Evolutionary conservation across 2,888 invertebrate genomes (phyloP).

Genomic region (Ferrisia virgata): DNA sequence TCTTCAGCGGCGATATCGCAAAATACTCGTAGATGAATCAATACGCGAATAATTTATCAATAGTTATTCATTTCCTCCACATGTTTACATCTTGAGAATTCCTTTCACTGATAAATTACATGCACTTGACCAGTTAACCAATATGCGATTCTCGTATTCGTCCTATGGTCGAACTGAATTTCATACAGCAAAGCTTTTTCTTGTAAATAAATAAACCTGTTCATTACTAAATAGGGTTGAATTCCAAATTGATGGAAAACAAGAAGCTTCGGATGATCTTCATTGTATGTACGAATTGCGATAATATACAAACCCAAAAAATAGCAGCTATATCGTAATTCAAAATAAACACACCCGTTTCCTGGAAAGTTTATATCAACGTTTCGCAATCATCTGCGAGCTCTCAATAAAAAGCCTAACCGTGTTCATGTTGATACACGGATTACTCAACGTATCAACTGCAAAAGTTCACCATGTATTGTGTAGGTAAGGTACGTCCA

Average conservation of each 20-base stretch:
- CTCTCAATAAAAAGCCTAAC: slow-evolving; percentile 1
- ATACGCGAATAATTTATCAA: too few relatives aligned
- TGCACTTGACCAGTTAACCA: too few relatives aligned
- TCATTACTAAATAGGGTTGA: too few relatives aligned
- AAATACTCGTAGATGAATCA: too few relatives aligned
- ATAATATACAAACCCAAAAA: background rate
- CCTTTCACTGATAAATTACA: too few relatives aligned
- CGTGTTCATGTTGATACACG: slow-evolving; percentile 1
- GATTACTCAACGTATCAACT: background rate
- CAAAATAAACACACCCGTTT: background rate
- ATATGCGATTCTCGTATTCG: too few relatives aligned
- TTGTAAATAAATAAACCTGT: too few relatives aligned
- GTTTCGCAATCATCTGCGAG: background rate
- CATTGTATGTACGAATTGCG: background rate
- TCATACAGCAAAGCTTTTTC: background rate
- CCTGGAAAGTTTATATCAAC: background rate
- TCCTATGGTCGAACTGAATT: too few relatives aligned
- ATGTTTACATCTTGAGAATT: too few relatives aligned
- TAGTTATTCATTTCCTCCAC: too few relatives aligned
- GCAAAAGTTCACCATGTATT: background rate
- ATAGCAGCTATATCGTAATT: background rate
- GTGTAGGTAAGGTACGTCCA: background rate
- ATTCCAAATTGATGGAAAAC: background rate
- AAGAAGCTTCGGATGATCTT: background rate
- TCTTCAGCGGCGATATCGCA: too few relatives aligned